Percentiles rank a stretch among this genome's conserved stretches.
Conservation (phyloP, 2,888 invertebrate genomes). For the Allolobophora icterica region DNA sequence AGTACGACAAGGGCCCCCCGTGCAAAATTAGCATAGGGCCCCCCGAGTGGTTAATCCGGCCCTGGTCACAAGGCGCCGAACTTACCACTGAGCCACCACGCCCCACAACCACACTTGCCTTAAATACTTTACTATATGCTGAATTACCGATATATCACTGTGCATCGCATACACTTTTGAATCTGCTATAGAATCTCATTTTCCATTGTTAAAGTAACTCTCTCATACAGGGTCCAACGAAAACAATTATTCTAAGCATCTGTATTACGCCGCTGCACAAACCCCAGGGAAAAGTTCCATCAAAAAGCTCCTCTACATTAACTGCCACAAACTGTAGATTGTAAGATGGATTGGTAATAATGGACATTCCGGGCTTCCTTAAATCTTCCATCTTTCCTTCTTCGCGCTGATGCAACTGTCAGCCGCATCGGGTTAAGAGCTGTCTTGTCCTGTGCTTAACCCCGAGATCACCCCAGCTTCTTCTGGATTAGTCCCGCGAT, state of each 20-base stretch:
- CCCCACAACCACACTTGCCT: too few species aligned
- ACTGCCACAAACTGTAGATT: background rate
- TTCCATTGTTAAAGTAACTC: background rate
- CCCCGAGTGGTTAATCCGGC: too few species aligned
- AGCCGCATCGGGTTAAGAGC: background rate
- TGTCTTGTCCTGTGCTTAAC: background rate
- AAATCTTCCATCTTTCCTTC: background rate
- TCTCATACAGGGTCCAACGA: background rate
- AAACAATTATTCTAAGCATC: background rate
- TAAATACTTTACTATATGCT: too few species aligned
- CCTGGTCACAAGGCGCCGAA: too few species aligned
- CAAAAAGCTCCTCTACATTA: background rate
- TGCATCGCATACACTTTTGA: background rate
- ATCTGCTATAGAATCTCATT: background rate
- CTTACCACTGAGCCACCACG: too few species aligned
- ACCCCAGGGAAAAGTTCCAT: background rate
- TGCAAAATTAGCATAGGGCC: too few species aligned
- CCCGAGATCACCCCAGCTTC: background rate
- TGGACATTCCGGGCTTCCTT: background rate
- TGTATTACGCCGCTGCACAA: background rate
- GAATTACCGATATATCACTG: background rate
- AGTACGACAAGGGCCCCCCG: too few species aligned
- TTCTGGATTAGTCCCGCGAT: background rate
- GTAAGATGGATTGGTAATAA: background rate
- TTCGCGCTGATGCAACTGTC: background rate